Evolutionary conservation across 2,888 invertebrate genomes (phyloP).

Genomic region (Noctua janthina): DNA sequence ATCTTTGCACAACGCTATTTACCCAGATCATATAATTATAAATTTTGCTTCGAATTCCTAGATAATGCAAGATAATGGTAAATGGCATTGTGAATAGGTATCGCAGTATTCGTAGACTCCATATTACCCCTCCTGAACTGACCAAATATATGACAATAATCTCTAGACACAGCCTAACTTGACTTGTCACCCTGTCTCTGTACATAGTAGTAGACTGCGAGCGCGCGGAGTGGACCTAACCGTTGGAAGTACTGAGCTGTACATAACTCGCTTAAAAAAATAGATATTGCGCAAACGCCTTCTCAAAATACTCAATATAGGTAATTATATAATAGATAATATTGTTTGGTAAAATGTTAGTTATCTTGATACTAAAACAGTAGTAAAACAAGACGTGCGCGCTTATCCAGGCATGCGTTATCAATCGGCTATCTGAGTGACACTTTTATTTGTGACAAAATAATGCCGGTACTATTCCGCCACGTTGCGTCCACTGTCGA

Average conservation of each 20-base stretch:
- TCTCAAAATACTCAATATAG: slow-evolving; percentile 58
- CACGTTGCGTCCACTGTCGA: slow-evolving; percentile 65
- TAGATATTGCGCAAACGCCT: slow-evolving; percentile 38
- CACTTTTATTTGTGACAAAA: slow-evolving; percentile 51
- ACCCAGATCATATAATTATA: slow-evolving; percentile 63
- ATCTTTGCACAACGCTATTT: slow-evolving; percentile 70
- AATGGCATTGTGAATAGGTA: slow-evolving; percentile 68
- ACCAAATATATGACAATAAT: slow-evolving; percentile 90
- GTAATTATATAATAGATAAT: slow-evolving; percentile 49
- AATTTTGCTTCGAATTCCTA: slow-evolving; percentile 72
- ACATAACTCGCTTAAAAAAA: slow-evolving; percentile 42
- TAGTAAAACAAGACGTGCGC: slow-evolving; percentile 32
- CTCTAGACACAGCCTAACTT: slow-evolving; percentile 86
- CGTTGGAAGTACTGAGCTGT: slow-evolving; percentile 50
- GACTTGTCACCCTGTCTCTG: slow-evolving; percentile 79
- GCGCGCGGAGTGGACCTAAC: slow-evolving; percentile 67
- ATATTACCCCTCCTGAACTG: slow-evolving; percentile 82
- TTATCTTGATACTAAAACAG: slow-evolving; percentile 53
- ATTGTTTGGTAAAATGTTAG: slow-evolving; percentile 54
- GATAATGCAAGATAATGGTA: slow-evolving; percentile 68
- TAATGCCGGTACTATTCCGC: slow-evolving; percentile 51
- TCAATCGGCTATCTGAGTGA: slow-evolving; percentile 46
- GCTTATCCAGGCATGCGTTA: slow-evolving; percentile 45
- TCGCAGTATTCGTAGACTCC: slow-evolving; percentile 71
- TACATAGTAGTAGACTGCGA: slow-evolving; percentile 72